Base-by-base conservation (phyloP, 2,797 vertebrate genomes). In the Lagocephalus sceleratus region DNA sequence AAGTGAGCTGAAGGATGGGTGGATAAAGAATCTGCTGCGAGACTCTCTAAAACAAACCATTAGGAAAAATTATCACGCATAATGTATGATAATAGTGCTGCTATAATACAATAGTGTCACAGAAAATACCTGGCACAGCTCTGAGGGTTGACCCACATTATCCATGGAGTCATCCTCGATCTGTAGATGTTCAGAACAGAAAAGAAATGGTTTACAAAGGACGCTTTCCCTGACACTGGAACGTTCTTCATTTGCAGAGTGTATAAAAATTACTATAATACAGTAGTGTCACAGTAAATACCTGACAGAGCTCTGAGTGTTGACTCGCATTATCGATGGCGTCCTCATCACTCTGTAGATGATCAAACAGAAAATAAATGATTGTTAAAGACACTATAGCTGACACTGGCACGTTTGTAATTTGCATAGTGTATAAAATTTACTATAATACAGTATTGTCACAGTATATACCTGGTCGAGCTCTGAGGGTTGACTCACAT, bases 1-100 rank as follows among this genome's bases (percentile, higher is more conserved):
- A 91, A 0, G 55, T 67, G 32, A 20, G 46, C 70, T 95, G 94
- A 86, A 98, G 92, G 67, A 98, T 85, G 26, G 92, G 91, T 1
- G 95, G 94, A 21, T 91, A 86, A 32, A 51, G 47, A 23, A 72
- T 86, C 57, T 87, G 83, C 49, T 66, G 78, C 21, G 75, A 43
- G 23, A 89, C 47, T 25, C 76, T 59, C 93, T 94, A 69, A 61
- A 69, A 29, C 54, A 12, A 66, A 66, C 46, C 8, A 38, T 71
- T 10, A 68, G 20, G 2, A 17, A 51, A 11, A 32, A 60, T 19
- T 20, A n/a, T 16, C 6, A n/a, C 35, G 14, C 5, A 32, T 16
- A 47, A n/a, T 20, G 6, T 6, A 11, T 19, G n/a, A 58, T 11
- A 42, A 19, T 2, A 42, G n/a, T 10, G 9, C 39, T 7, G 39